Percentiles rank a stretch among this genome's conserved stretches.
phyloP scores from a whole-genome alignment of 2,888 invertebrate genomes.

The Calameuta filiformis region DNA sequence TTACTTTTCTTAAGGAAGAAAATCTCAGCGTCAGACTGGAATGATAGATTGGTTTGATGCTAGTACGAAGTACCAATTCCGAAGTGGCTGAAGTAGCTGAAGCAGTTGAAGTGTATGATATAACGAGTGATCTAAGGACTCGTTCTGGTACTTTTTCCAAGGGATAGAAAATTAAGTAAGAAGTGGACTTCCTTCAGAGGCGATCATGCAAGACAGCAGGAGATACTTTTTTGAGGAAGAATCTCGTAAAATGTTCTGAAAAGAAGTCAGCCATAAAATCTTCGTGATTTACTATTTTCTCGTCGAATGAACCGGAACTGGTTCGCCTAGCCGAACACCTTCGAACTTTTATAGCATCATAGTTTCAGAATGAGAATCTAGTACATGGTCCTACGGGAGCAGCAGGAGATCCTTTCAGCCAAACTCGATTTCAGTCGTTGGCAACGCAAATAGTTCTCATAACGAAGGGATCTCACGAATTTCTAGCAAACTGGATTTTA shows the following conservation, averaged over 20 bases:
- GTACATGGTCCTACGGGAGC: constrained; percentile 6
- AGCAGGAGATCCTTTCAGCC: background rate
- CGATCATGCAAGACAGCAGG: background rate
- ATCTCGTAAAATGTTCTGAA: constrained; percentile 48
- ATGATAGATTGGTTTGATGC: background rate
- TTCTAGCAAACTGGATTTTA: background rate
- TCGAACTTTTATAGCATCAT: constrained; percentile 39
- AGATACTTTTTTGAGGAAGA: background rate
- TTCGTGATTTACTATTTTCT: constrained; percentile 23
- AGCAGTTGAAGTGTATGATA: background rate
- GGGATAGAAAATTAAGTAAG: background rate
- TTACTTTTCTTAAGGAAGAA: background rate
- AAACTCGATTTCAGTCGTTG: background rate
- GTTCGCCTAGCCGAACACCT: constrained; percentile 22
- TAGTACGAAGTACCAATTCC: background rate
- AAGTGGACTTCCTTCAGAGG: background rate
- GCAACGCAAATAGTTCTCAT: background rate
- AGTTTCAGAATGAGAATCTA: background rate
- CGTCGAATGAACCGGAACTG: constrained; percentile 21
- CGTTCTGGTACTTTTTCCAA: background rate
- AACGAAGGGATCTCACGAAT: background rate
- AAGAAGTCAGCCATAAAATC: constrained; percentile 45
- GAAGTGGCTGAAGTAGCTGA: background rate
- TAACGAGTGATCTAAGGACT: background rate
- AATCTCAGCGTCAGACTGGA: background rate